These are phyloP conservation scores for Syndactyla subalaris DNA, from an alignment of 2,797 vertebrate genomes.

Conservation along the genomic window DNA sequence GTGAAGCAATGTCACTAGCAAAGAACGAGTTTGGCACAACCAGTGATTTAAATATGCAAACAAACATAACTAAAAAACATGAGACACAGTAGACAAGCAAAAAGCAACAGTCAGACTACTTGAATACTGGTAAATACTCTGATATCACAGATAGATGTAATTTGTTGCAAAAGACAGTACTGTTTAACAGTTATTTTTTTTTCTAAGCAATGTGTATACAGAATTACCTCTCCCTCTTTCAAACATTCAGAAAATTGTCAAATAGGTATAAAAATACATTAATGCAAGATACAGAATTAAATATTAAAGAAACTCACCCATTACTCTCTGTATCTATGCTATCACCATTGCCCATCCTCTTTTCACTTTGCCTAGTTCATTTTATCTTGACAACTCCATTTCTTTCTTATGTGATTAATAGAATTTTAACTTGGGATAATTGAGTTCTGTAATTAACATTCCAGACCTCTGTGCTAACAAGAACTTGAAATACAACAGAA, in stretches of 20 bases:
- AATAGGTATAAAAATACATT: neutral
- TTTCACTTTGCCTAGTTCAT: neutral
- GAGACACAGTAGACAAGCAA: neutral
- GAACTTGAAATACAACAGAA: slow-evolving; percentile 1
- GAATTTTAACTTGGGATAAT: slow-evolving; percentile 22
- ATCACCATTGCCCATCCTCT: neutral
- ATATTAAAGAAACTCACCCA: neutral
- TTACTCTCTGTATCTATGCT: neutral
- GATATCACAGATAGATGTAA: neutral
- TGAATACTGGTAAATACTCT: neutral
- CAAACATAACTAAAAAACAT: neutral
- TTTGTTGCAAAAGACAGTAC: neutral
- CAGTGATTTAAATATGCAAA: neutral
- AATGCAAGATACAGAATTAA: neutral
- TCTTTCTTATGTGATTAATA: neutral
- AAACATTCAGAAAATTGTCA: neutral
- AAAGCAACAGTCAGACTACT: neutral
- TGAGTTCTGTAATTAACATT: slow-evolving; percentile 33
- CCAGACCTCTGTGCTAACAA: neutral
- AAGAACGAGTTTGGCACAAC: neutral
- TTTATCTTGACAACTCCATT: neutral
- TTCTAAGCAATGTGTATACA: neutral
- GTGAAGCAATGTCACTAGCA: neutral
- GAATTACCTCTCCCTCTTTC: neutral
- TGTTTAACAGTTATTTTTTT: neutral